These are phyloP conservation scores for Eustalomyia histrio DNA, from an alignment of 2,888 invertebrate species.

Conservation along the genomic window DNA sequence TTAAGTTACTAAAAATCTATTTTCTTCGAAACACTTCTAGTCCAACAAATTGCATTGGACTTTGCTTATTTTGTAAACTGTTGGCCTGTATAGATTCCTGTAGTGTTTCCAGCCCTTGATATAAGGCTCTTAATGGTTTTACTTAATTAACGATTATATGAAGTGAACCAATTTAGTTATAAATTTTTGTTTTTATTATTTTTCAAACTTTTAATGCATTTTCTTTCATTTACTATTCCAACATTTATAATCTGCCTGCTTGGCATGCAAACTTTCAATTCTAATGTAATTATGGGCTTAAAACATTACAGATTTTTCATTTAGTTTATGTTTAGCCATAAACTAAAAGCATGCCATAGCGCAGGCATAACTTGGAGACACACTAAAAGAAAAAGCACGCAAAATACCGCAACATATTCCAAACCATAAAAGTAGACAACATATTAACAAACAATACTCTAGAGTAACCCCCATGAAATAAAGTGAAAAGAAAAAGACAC, in stretches of 20 bases:
- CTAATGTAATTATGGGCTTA: conserved; percentile 53
- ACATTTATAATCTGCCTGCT: neutral
- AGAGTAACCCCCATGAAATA: conserved; percentile 55
- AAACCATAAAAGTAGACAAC: conserved; percentile 62
- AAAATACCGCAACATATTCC: conserved; percentile 60
- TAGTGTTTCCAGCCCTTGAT: too few species aligned
- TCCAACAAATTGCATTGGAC: too few species aligned
- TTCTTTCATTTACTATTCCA: neutral
- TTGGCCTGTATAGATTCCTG: too few species aligned
- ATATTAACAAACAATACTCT: conserved; percentile 66
- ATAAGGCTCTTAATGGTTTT: too few species aligned
- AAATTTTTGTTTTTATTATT: too few species aligned
- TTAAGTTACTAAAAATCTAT: too few species aligned
- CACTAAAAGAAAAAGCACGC: conserved; percentile 40
- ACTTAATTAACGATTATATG: too few species aligned
- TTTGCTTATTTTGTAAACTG: too few species aligned
- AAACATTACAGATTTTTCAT: conserved; percentile 48
- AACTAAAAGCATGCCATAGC: conserved; percentile 51
- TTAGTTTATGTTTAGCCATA: conserved; percentile 35
- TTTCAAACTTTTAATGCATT: too few species aligned
- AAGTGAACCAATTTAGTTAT: too few species aligned
- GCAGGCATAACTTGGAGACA: conserved; percentile 47
- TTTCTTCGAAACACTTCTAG: too few species aligned
- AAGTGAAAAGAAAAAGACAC: neutral
- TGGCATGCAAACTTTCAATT: conserved; percentile 25